A percentile compares a stretch with the other conserved stretches of the same genome.
These are phyloP conservation scores for Kobus ellipsiprymnus DNA, from an alignment of 2,113 vertebrate genomes.

Conservation along the genomic window DNA sequence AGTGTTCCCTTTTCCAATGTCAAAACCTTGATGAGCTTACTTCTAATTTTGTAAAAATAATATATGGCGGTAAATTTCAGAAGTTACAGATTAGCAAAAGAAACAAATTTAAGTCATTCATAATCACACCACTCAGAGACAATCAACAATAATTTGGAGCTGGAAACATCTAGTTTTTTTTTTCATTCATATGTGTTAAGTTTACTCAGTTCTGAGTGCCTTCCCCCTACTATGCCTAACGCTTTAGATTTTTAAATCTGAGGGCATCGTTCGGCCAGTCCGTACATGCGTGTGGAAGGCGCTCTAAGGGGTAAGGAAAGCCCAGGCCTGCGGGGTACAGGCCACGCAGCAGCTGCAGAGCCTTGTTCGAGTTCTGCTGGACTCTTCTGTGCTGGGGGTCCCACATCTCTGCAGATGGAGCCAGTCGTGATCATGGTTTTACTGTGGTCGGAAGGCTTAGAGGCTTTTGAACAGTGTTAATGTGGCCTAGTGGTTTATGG, in stretches of 20 bases:
- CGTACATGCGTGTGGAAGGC: not conserved
- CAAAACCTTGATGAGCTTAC: not conserved
- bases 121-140: not conserved
- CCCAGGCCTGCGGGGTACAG: not conserved
- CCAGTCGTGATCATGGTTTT: not conserved
- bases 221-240: not conserved
- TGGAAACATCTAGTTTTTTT: not conserved
- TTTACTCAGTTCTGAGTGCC: not conserved
- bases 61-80: not conserved
- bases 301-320: not conserved
- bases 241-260: not conserved
- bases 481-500: not conserved
- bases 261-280: not conserved
- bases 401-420: not conserved
- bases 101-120: not conserved
- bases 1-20: not conserved
- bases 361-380: not conserved
- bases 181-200: not conserved
- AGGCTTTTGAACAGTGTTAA: not conserved
- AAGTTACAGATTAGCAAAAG: not conserved
- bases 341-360: not conserved
- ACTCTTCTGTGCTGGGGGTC: not conserved
- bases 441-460: not conserved
- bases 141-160: not conserved
- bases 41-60: not conserved